These are phyloP conservation scores for Macrosteles quadrilineatus DNA, from an alignment of 1,140 invertebrate genomes.

Conservation along the genomic window DNA sequence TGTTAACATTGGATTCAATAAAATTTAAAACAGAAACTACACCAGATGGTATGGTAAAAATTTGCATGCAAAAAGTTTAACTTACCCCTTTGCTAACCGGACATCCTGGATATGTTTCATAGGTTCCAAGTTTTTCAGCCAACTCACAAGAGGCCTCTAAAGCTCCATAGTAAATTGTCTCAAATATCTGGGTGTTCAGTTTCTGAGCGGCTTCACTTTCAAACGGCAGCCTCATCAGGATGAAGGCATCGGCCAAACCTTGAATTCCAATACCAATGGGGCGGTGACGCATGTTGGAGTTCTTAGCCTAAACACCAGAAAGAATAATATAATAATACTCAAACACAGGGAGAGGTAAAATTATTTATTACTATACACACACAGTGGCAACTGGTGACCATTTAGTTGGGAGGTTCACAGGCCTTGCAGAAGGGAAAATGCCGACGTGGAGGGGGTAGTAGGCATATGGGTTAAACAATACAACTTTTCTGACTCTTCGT, in stretches of 20 bases:
- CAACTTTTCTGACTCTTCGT: no score
- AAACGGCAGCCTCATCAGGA: slow-evolving; percentile 93
- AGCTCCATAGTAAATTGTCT: slow-evolving; percentile 97
- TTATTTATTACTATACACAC: no score
- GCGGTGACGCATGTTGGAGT: slow-evolving; percentile 89
- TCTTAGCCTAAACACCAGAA: slow-evolving; percentile 61
- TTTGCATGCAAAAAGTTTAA: not conserved
- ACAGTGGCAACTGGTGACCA: no score
- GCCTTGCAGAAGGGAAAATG: no score
- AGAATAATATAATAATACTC: no score
- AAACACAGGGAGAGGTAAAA: no score
- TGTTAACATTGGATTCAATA: no score
- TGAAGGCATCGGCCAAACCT: slow-evolving; percentile 95
- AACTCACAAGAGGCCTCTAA: slow-evolving; percentile 96
- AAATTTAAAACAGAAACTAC: no score
- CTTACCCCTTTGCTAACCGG: slow-evolving; percentile 89
- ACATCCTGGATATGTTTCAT: slow-evolving; percentile 88
- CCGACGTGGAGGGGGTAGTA: no score
- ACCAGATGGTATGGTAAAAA: no score
- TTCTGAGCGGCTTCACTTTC: slow-evolving; percentile 81
- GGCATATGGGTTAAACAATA: no score
- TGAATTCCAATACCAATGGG: slow-evolving; percentile 97
- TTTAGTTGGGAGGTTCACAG: no score
- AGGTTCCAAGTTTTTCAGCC: slow-evolving; percentile 82
- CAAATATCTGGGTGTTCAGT: slow-evolving; percentile 96